These are phyloP conservation scores for Oikopleura dioica DNA, from an alignment of 23 tunicate species.

Conservation along the genomic window DNA sequence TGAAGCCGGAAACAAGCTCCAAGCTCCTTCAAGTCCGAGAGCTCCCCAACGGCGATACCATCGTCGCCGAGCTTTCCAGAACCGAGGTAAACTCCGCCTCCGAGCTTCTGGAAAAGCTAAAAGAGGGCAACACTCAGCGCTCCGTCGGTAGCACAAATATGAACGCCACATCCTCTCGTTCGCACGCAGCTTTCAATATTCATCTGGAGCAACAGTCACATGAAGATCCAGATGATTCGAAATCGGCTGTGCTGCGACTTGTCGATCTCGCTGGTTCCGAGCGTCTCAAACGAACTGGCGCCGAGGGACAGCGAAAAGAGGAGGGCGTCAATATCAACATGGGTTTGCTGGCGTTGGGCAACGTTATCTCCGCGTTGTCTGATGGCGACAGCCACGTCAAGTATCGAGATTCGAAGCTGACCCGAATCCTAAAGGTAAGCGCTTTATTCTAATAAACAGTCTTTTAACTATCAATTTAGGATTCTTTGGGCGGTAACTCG, in stretches of 20 bases:
- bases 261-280: conserved; percentile 95
- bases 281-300: conserved; percentile 61
- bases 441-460: not conserved
- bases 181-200: conserved; percentile 81
- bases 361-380: conserved; percentile 67
- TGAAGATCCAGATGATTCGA: conserved; percentile 19
- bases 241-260: conserved; percentile 37
- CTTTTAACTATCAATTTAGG: no score
- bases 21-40: conserved; percentile 37
- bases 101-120: conserved; percentile 35
- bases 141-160: conserved; percentile 63
- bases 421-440: conserved; percentile 22
- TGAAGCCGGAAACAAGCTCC: conserved; percentile 16
- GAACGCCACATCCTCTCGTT: conserved; percentile 68
- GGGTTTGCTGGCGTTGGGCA: conserved; percentile 64
- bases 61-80: conserved; percentile 35
- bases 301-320: conserved; percentile 66
- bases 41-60: conserved; percentile 31
- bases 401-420: conserved; percentile 69
- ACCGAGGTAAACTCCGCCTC: conserved; percentile 21
- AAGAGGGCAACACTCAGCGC: conserved; percentile 34
- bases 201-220: conserved; percentile 23
- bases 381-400: conserved; percentile 52
- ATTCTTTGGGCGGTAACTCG: conserved; percentile 84
- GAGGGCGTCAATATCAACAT: conserved; percentile 75